Percentiles rank a stretch among this genome's conserved stretches.
Evolutionary conservation across 2,888 invertebrate genomes (phyloP).

Genomic region (Agonopterix heracliana): DNA sequence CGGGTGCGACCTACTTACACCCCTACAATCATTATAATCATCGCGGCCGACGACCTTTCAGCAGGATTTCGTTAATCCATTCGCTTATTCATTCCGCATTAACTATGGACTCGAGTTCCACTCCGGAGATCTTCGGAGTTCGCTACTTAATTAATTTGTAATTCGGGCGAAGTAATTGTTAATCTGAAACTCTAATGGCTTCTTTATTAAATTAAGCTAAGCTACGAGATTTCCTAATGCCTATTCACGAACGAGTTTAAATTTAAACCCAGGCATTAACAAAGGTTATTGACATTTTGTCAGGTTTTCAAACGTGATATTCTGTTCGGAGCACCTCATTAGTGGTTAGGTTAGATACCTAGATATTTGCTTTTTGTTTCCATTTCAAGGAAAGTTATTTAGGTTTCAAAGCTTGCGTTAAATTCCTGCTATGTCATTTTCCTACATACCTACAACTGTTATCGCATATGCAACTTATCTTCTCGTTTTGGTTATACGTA

Average conservation of each 20-base stretch:
- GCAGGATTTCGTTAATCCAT: slow-evolving; percentile 18
- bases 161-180: slow-evolving; percentile 11
- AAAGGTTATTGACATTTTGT: slow-evolving; percentile 1
- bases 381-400: no score
- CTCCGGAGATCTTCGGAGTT: slow-evolving; percentile 9
- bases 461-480: no score
- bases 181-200: slow-evolving; percentile 6
- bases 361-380: no score
- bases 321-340: slow-evolving; percentile 2
- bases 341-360: neutral
- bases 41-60: slow-evolving; percentile 7
- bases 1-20: slow-evolving; percentile 6
- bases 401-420: no score
- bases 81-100: slow-evolving; percentile 25
- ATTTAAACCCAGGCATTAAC: neutral
- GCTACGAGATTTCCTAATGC: no score
- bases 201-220: neutral
- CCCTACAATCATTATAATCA: slow-evolving; percentile 12
- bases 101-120: slow-evolving; percentile 16
- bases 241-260: neutral
- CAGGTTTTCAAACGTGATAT: neutral
- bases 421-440: no score
- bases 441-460: no score
- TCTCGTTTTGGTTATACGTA: no score
- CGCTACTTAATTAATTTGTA: slow-evolving; percentile 20